phyloP scores from a whole-genome alignment of 2,888 invertebrate genomes.

The Stomorhina lunata region DNA sequence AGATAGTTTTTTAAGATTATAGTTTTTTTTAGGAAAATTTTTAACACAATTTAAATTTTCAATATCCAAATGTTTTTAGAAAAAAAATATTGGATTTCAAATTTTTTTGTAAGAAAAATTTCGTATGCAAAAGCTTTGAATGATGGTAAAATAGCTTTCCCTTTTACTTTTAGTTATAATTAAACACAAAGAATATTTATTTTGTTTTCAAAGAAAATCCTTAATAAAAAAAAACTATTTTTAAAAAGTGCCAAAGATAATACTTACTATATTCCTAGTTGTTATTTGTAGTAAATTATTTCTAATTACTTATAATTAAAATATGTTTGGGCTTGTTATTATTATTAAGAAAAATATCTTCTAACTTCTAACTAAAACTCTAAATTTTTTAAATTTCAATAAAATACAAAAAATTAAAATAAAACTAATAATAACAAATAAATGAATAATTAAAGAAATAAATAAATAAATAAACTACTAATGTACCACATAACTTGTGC shows the following conservation, averaged over 20 bases:
- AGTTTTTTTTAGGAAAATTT: no score
- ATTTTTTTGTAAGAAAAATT: no score
- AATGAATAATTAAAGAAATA: constrained; percentile 16
- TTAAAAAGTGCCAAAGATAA: constrained; percentile 60
- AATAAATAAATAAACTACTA: constrained; percentile 39
- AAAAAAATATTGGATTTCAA: no score
- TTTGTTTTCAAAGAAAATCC: neutral
- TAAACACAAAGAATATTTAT: neutral
- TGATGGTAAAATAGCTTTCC: constrained; percentile 24
- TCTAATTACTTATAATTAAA: no score
- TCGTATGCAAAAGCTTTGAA: no score
- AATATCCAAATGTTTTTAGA: no score
- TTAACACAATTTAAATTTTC: no score
- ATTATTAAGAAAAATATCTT: neutral
- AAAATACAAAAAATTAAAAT: neutral
- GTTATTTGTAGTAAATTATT: constrained; percentile 55
- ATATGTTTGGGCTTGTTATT: constrained; percentile 43
- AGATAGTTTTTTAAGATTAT: no score
- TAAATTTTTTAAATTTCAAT: constrained; percentile 2
- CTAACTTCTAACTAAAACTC: no score
- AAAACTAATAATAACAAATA: constrained; percentile 40
- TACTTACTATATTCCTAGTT: constrained; percentile 13
- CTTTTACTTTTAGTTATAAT: neutral
- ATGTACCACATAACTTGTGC: constrained; percentile 64
- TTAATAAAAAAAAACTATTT: constrained; percentile 24